Base-by-base conservation (phyloP, 35 echinoderm and acorn worm genomes). In the Holothuria glaberrima region DNA sequence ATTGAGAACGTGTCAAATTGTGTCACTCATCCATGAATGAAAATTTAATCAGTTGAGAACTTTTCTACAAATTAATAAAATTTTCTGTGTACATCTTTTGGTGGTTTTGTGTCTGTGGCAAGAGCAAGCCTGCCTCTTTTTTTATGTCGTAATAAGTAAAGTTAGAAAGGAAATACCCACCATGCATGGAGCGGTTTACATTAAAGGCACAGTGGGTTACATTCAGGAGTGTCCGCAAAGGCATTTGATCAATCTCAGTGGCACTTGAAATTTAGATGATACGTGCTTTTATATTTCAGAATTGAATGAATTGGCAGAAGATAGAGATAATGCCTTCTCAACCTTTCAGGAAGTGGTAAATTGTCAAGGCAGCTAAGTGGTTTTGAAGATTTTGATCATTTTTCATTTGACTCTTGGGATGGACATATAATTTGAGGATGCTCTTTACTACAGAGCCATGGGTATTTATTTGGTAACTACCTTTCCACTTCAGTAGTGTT, bases 1-100 rank as follows among this genome's bases (percentile, higher is more conserved):
- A 75, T 75, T 75, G 71, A 38, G 44, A 75, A 75, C 71, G 71
- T 75, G 71, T 75, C 71, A 75, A 75, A 75, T 75, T 75, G 71
- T 75, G 32, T 32, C 71, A 75, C 17, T 75, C 71, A 75, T 38
- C 71, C 71, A 75, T 75, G 34, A 31, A 34, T 54, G 71, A 41
- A 41, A 75, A 75, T 75, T 75, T 44, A 75, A 75, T 75, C 71
- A 75, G 33, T 75, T 38, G 71, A 38, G 71, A 75, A 69, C 32
- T 75, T 75, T 38, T 75, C 34, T 75, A 54, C 50, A 54, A 54
- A 54, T 54, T 54, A 54, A 54, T 54, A 54, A 54, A 54, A 5
- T 54, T 54, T 54, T 54, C 3, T 54, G 16, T 54, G 50, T 54
- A 14, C 50, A 54, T 54, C 50, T 54, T 41, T 12, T 54, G n/a